Percentiles rank a stretch among this genome's conserved stretches.
phyloP scores from a whole-genome alignment of 2,113 vertebrate species.

The Zapus hudsonius region DNA sequence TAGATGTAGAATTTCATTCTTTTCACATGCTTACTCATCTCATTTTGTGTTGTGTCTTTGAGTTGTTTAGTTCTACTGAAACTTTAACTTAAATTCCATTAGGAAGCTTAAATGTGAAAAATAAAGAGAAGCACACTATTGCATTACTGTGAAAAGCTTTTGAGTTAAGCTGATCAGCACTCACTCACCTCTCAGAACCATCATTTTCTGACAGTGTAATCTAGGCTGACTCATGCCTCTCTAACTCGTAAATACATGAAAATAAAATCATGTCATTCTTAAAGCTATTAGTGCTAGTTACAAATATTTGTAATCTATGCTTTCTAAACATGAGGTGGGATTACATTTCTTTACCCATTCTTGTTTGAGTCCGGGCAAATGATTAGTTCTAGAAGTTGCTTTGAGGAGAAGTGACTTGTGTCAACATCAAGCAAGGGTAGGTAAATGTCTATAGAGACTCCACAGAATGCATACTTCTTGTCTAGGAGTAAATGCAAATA shows the following conservation, averaged over 20 bases:
- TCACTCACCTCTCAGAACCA: neutral
- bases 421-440: neutral
- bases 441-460: neutral
- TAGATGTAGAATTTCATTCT: neutral
- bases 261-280: neutral
- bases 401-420: neutral
- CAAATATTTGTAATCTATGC: neutral
- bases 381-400: neutral
- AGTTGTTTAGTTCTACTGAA: neutral
- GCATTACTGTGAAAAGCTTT: neutral
- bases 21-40: neutral
- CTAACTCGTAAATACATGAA: neutral
- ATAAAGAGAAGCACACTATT: neutral
- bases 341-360: neutral
- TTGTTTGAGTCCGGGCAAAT: neutral
- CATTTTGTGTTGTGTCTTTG: neutral
- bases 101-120: neutral
- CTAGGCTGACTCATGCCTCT: neutral
- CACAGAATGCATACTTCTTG: neutral
- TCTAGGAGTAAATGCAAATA: neutral
- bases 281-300: neutral
- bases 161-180: neutral
- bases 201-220: neutral
- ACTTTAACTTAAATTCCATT: slow-evolving; percentile 10
- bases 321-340: neutral